Conservation (phyloP, 2,113 vertebrate species). For the Ictidomys tridecemlineatus region DNA sequence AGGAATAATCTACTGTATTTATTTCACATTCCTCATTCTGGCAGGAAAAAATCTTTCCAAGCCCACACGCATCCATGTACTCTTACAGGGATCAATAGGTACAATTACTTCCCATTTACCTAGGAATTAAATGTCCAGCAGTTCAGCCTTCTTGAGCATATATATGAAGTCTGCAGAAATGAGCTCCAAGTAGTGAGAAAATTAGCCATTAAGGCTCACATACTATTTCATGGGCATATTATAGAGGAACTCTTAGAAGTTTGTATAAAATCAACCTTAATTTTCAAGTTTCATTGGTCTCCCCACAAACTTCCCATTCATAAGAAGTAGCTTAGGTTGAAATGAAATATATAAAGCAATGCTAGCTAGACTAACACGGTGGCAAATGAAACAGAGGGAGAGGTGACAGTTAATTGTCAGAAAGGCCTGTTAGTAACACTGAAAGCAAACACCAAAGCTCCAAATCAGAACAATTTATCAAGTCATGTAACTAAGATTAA, state of each 20-base stretch:
- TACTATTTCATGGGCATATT: background rate
- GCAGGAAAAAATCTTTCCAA: conserved; percentile 42
- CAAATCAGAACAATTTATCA: background rate
- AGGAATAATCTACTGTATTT: conserved; percentile 44
- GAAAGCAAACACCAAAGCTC: background rate
- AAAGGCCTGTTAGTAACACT: background rate
- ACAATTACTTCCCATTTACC: conserved; percentile 40
- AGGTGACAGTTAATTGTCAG: background rate
- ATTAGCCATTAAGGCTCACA: background rate
- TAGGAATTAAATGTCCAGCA: conserved; percentile 46
- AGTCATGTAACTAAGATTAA: background rate
- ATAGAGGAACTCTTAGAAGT: background rate
- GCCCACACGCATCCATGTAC: background rate
- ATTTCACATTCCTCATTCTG: conserved; percentile 35
- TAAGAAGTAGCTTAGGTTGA: background rate
- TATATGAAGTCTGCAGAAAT: conserved; percentile 6
- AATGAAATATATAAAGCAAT: background rate
- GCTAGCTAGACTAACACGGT: background rate
- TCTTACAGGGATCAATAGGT: background rate
- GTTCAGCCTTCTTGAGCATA: conserved; percentile 27
- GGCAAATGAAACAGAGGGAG: background rate
- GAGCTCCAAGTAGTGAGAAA: conserved; percentile 24
- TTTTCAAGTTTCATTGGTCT: conserved; percentile 2
- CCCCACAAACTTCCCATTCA: background rate
- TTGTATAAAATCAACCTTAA: conserved; percentile 8